phyloP scores from a whole-genome alignment of 2,797 vertebrate genomes.

The Pseudochromis fuscus region DNA sequence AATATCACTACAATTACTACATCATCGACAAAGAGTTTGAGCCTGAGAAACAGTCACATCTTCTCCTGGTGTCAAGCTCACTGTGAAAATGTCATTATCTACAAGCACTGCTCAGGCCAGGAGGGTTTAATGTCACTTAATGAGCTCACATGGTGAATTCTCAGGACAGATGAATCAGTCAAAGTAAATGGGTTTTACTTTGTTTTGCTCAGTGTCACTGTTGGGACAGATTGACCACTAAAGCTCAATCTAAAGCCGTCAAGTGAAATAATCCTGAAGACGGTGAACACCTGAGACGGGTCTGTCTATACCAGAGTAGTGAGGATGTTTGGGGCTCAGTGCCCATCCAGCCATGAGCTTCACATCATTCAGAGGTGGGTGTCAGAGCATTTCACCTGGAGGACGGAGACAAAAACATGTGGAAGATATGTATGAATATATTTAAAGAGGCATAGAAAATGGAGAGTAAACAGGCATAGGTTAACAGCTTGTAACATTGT shows the following conservation, averaged over 20 bases:
- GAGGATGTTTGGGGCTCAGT: constrained; percentile 9
- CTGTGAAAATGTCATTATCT: constrained; percentile 13
- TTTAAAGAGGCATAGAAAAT: no score
- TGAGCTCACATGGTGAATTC: constrained; percentile 35
- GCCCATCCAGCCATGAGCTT: constrained; percentile 40
- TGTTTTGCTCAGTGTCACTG: constrained; percentile 1
- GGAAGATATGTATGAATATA: neutral
- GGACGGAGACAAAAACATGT: constrained; percentile 6
- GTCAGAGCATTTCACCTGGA: constrained; percentile 45
- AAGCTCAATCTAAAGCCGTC: neutral
- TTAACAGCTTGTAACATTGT: no score
- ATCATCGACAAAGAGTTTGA: constrained; percentile 23
- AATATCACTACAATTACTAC: constrained; percentile 22
- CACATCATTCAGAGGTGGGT: constrained; percentile 4
- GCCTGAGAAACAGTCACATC: neutral
- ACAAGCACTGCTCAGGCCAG: neutral
- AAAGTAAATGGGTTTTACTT: neutral
- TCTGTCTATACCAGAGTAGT: neutral
- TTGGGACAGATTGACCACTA: neutral
- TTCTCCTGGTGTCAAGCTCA: constrained; percentile 1
- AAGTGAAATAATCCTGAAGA: constrained; percentile 7
- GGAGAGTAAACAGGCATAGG: no score
- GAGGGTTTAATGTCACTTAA: neutral
- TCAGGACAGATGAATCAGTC: neutral
- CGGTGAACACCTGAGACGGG: neutral